These are phyloP conservation scores for Tachina lurida DNA, from an alignment of 2,888 invertebrate genomes.

Conservation along the genomic window DNA sequence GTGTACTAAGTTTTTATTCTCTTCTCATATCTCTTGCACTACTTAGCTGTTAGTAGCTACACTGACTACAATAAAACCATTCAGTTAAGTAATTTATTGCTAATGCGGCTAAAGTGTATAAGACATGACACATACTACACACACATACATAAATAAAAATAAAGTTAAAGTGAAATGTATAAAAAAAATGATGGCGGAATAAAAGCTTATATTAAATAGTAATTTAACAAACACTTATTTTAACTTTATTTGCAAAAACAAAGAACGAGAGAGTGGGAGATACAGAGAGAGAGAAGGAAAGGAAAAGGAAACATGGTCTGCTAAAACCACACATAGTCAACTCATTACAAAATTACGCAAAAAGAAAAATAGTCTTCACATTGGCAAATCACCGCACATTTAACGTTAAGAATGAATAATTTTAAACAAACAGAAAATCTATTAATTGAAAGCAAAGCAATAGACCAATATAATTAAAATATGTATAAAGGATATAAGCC, in stretches of 20 bases:
- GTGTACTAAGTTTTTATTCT: background rate
- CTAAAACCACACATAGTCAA: slow-evolving; percentile 66
- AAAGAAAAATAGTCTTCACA: background rate
- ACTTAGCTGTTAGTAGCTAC: slow-evolving; percentile 36
- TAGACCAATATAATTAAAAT: slow-evolving; percentile 54
- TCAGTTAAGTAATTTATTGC: slow-evolving; percentile 68
- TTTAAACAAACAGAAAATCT: slow-evolving; percentile 8
- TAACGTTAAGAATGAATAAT: slow-evolving; percentile 42
- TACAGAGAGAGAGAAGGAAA: background rate
- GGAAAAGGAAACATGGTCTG: slow-evolving; percentile 34
- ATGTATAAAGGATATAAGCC: slow-evolving; percentile 47
- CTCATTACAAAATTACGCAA: slow-evolving; percentile 71
- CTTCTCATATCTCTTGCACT: background rate
- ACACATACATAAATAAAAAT: slow-evolving; percentile 2
- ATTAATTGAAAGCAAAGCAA: slow-evolving; percentile 35
- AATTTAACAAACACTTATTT: slow-evolving; percentile 50
- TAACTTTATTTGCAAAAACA: slow-evolving; percentile 21
- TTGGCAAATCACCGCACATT: slow-evolving; percentile 42
- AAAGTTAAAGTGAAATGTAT: slow-evolving; percentile 19
- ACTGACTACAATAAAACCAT: slow-evolving; percentile 50
- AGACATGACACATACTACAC: slow-evolving; percentile 31
- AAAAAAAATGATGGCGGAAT: slow-evolving; percentile 25
- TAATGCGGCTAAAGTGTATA: slow-evolving; percentile 59
- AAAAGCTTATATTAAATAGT: slow-evolving; percentile 55
- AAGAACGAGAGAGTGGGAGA: background rate